These are phyloP conservation scores for Phoronis australis DNA, from an alignment of 2,888 invertebrate species.

Conservation along the genomic window DNA sequence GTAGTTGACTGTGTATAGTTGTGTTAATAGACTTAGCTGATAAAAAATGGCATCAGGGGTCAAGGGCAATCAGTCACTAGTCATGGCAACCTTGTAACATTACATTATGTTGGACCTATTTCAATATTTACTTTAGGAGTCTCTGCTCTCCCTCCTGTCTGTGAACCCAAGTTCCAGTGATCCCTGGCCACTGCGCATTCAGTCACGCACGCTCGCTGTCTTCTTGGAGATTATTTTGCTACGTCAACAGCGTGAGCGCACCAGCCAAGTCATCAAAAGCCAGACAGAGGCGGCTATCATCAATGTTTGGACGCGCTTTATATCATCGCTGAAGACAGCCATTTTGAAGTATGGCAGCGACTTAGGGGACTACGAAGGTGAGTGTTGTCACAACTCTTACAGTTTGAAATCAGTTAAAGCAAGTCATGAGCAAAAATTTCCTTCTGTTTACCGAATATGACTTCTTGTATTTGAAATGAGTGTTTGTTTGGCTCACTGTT, in stretches of 20 bases:
- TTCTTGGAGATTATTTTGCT: slow-evolving; percentile 74
- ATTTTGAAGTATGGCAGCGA: slow-evolving; percentile 60
- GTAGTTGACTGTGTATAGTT: too few species aligned
- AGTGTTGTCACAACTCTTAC: slow-evolving; percentile 2
- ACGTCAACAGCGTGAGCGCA: slow-evolving; percentile 54
- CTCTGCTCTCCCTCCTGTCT: slow-evolving; percentile 67
- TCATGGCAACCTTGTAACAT: too few species aligned
- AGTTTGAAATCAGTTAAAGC: too few species aligned
- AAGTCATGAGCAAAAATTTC: too few species aligned
- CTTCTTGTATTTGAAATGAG: too few species aligned
- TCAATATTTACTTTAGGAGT: slow-evolving; percentile 55
- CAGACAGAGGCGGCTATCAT: slow-evolving; percentile 86
- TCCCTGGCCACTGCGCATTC: slow-evolving; percentile 72
- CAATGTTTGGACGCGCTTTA: slow-evolving; percentile 84
- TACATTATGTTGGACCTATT: too few species aligned
- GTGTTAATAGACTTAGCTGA: too few species aligned
- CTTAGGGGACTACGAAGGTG: slow-evolving; percentile 38
- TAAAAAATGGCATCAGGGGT: too few species aligned
- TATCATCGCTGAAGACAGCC: slow-evolving; percentile 82
- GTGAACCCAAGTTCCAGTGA: slow-evolving; percentile 65
- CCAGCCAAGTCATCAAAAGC: slow-evolving; percentile 64
- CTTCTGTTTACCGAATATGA: too few species aligned
- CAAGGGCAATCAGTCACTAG: too few species aligned
- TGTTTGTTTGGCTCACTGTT: too few species aligned
- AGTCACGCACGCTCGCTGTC: slow-evolving; percentile 71